Evolutionary conservation across 2,888 invertebrate genomes (phyloP).

Genomic region (Hedychridium roseum): DNA sequence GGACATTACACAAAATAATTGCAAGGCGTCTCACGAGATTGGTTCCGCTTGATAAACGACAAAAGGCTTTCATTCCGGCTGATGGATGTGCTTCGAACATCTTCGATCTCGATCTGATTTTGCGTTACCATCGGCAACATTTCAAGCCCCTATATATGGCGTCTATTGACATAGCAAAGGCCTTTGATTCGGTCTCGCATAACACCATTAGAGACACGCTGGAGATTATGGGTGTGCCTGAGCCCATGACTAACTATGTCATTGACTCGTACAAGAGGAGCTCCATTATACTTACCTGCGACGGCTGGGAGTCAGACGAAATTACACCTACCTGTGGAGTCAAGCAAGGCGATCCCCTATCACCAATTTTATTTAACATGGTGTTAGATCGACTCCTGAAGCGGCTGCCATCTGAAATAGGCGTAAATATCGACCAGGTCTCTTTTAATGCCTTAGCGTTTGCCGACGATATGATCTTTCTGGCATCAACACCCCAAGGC

Average conservation of each 20-base stretch:
- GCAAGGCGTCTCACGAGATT: slow-evolving; percentile 5
- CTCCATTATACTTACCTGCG: slow-evolving; percentile 2
- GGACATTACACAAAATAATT: slow-evolving; percentile 25
- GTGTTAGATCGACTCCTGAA: slow-evolving; percentile 15
- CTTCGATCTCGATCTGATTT: slow-evolving; percentile 20
- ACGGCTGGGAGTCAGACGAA: background rate
- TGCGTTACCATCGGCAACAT: slow-evolving; percentile 11
- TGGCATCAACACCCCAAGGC: slow-evolving; percentile 14
- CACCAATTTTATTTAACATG: slow-evolving; percentile 23
- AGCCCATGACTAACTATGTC: slow-evolving; percentile 11
- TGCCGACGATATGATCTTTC: slow-evolving; percentile 27
- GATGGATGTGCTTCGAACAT: slow-evolving; percentile 31
- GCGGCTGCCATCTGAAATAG: slow-evolving; percentile 8
- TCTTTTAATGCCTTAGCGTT: slow-evolving; percentile 14
- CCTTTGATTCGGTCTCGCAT: slow-evolving; percentile 21
- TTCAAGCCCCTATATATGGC: slow-evolving; percentile 21
- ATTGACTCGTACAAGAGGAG: slow-evolving; percentile 2
- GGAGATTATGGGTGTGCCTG: slow-evolving; percentile 8
- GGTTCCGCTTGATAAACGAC: slow-evolving; percentile 17
- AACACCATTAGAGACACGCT: slow-evolving; percentile 7
- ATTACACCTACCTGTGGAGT: slow-evolving; percentile 7
- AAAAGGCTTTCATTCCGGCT: slow-evolving; percentile 24
- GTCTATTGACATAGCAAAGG: slow-evolving; percentile 27
- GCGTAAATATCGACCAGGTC: background rate
- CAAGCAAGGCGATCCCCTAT: slow-evolving; percentile 15